Conservation (phyloP, 2,888 invertebrate species). For the Aphrophora alni region DNA sequence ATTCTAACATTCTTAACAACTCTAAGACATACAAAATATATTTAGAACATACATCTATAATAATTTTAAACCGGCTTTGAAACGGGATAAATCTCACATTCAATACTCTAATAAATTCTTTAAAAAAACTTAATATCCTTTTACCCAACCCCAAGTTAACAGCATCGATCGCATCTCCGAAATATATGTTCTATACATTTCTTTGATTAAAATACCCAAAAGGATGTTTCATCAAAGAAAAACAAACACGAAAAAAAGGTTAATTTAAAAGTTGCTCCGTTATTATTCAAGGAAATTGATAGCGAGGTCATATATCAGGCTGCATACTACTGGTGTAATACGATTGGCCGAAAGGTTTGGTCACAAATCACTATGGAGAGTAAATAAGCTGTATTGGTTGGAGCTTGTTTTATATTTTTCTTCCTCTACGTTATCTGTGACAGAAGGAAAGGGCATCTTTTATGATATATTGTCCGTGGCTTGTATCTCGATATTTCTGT, state of each 20-base stretch:
- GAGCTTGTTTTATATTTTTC: constrained; percentile 3
- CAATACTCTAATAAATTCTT: too few species aligned
- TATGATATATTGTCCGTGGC: not conserved
- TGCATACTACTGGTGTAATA: too few species aligned
- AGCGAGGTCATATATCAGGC: not conserved
- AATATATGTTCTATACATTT: not conserved
- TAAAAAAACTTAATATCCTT: too few species aligned
- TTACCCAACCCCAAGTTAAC: too few species aligned
- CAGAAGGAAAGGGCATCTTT: not conserved
- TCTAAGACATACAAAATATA: too few species aligned
- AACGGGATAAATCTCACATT: too few species aligned
- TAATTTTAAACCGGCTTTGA: too few species aligned
- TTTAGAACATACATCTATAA: too few species aligned
- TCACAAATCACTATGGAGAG: not conserved
- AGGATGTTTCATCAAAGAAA: not conserved
- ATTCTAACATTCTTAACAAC: too few species aligned
- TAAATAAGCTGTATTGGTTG: not conserved
- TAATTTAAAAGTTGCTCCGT: not conserved
- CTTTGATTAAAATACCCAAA: not conserved
- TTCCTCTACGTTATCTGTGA: not conserved
- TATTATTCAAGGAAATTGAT: not conserved
- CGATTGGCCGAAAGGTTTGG: too few species aligned
- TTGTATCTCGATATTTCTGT: not conserved
- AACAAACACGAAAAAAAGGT: not conserved
- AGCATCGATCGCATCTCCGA: too few species aligned